phyloP scores from a whole-genome alignment of 2,888 invertebrate species.

The Phalangium opilio region DNA sequence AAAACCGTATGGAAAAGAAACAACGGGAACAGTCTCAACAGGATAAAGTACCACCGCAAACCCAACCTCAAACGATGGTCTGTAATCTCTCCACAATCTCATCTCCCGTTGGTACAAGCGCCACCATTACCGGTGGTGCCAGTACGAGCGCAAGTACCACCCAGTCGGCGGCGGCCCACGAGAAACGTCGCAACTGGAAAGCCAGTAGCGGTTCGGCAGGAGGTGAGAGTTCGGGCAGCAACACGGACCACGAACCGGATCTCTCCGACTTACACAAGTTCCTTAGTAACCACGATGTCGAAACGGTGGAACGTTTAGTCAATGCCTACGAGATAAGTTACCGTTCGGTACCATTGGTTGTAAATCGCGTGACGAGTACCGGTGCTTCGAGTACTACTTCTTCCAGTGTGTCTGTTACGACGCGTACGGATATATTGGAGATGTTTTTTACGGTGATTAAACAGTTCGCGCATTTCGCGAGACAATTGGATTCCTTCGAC shows the following conservation, averaged over 20 bases:
- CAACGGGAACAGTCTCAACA: slow-evolving; percentile 18
- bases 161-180: neutral
- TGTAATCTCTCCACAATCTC: no score
- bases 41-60: slow-evolving; percentile 6
- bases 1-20: slow-evolving; percentile 22
- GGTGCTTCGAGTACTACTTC: no score
- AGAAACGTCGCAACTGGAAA: no score
- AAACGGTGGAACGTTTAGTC: slow-evolving; percentile 23
- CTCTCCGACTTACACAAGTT: slow-evolving; percentile 12
- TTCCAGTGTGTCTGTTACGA: no score
- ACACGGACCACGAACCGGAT: slow-evolving; percentile 16
- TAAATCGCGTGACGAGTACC: no score
- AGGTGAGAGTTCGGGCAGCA: neutral
- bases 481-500: slow-evolving; percentile 24
- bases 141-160: neutral
- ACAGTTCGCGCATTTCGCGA: slow-evolving; percentile 26
- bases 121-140: no score
- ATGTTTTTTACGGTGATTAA: slow-evolving; percentile 28
- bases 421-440: slow-evolving; percentile 24
- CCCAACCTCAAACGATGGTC: neutral
- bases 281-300: slow-evolving; percentile 13
- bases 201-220: no score
- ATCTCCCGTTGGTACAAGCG: neutral
- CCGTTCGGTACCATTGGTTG: slow-evolving; percentile 21
- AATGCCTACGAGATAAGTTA: slow-evolving; percentile 25